Evolutionary conservation across 2,113 vertebrate genomes (phyloP), one percentile per base, ranked within the genome.

Genomic region (Rattus norvegicus): DNA sequence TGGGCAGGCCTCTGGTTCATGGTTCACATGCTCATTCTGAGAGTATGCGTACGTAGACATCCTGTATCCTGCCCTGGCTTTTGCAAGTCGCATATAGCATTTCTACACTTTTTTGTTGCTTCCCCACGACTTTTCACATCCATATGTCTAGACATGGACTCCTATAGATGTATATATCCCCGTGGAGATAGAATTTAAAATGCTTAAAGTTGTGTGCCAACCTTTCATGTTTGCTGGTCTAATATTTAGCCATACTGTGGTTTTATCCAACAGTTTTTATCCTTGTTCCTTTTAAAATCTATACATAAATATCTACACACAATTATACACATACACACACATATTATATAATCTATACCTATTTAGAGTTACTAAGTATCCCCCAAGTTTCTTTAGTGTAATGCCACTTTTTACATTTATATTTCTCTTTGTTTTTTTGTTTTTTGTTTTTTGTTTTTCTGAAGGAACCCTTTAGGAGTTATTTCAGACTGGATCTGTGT

Each of bases 401-500:
- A 12, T 49, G 8, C 63, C 91, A 33, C 39, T 89, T 70, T 59
- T 91, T 94, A 4, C 12, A 59, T 39, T 90, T n/a, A 8, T 30
- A 14, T 84, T 63, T 6, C 59, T 43, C 24, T 84, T 43, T 30
- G 39, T 69, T 52, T 80, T 73, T 79, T 26, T 43, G 43, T 54
- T n/a, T n/a, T n/a, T n/a, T 54, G 52, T 54, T 54, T 54, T 80
- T 88, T 95, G 84, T 73, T 65, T 52, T 52, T 47, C 63, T n/a
- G n/a, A 80, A 90, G 76, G 83, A 92, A 56, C 85, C 7, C 24
- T 89, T 52, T 52, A 59, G 87, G n/a, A 56, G 75, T 93, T 88
- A 84, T 63, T 91, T 90, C 61, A 36, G 12, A 75, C 80, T 93
- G 72, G 89, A 79, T 75, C 89, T 97, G 61, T 75, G 24, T 95